A percentile compares a stretch with the other conserved stretches of the same genome.
Conservation (phyloP, 2,888 invertebrate species). For the Lordiphosa fenestrarum region DNA sequence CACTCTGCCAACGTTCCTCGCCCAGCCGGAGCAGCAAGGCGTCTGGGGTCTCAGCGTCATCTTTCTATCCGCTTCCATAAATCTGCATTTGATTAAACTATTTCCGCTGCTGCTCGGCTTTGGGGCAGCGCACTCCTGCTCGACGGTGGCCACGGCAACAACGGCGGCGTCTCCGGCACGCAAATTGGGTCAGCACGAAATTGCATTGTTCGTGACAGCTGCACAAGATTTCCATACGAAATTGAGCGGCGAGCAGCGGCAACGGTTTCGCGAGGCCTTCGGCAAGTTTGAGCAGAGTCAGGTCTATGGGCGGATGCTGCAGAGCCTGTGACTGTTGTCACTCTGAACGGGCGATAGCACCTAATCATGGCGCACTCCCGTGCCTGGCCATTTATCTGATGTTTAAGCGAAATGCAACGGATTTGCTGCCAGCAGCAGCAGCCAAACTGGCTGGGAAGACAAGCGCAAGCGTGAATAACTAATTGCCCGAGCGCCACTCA, state of each 20-base stretch:
- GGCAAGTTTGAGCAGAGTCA: constrained; percentile 72
- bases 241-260: constrained; percentile 78
- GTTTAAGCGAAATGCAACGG: constrained; percentile 42
- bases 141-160: constrained; percentile 19
- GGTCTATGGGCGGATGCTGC: constrained; percentile 77
- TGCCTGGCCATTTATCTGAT: constrained; percentile 39
- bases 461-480: constrained; percentile 77
- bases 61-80: constrained; percentile 80
- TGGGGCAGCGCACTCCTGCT: constrained; percentile 41
- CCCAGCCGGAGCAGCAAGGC: constrained; percentile 78
- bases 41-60: constrained; percentile 80
- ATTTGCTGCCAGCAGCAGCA: constrained; percentile 18
- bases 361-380: background rate
- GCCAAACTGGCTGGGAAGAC: constrained; percentile 32
- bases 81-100: constrained; percentile 81
- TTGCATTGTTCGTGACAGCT: constrained; percentile 80
- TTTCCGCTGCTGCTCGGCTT: constrained; percentile 79
- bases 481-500: constrained; percentile 59
- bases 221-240: constrained; percentile 80
- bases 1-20: constrained; percentile 80
- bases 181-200: constrained; percentile 79
- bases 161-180: constrained; percentile 22
- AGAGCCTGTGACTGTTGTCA: constrained; percentile 60
- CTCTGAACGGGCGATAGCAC: background rate
- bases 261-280: constrained; percentile 79